Evolutionary conservation across 37 sponge, comb jelly and placozoan genomes (phyloP).

Genomic region (Spongia lamella): DNA sequence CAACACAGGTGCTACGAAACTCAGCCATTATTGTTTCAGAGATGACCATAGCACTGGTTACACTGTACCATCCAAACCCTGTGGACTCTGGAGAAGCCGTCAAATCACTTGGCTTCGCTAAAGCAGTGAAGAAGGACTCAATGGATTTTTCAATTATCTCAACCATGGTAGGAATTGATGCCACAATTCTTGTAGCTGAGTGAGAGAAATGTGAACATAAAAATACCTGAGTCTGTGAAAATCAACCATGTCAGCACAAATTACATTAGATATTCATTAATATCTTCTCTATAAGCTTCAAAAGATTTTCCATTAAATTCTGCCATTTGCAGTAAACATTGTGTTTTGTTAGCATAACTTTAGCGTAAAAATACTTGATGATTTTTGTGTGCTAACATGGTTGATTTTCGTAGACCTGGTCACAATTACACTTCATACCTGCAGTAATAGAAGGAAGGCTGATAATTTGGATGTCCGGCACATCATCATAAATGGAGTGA

Average conservation of each 20-base stretch:
- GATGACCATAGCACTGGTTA: conserved; percentile 32
- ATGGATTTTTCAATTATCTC: conserved; percentile 63
- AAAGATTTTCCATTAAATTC: too few species aligned
- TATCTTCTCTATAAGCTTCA: too few species aligned
- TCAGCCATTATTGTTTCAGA: conserved; percentile 43
- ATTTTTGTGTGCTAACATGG: too few species aligned
- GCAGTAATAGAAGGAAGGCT: conserved; percentile 53
- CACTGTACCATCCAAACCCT: conserved; percentile 62
- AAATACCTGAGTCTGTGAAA: too few species aligned
- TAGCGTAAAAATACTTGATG: too few species aligned
- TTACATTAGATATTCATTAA: too few species aligned
- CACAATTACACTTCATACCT: too few species aligned
- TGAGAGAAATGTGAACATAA: background rate
- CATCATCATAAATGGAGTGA: conserved; percentile 21
- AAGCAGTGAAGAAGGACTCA: conserved; percentile 41
- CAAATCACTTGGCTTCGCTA: conserved; percentile 4
- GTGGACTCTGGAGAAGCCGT: conserved; percentile 2
- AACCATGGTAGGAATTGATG: conserved; percentile 39
- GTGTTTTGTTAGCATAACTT: too few species aligned
- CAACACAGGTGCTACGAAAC: conserved; percentile 22
- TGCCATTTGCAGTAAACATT: too few species aligned
- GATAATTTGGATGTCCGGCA: conserved; percentile 35
- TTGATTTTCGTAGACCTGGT: too few species aligned
- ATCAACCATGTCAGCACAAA: background rate
- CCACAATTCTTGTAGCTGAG: conserved; percentile 47